Conservation (phyloP, 1,140 invertebrate species). For the Ceratina australensis region DNA sequence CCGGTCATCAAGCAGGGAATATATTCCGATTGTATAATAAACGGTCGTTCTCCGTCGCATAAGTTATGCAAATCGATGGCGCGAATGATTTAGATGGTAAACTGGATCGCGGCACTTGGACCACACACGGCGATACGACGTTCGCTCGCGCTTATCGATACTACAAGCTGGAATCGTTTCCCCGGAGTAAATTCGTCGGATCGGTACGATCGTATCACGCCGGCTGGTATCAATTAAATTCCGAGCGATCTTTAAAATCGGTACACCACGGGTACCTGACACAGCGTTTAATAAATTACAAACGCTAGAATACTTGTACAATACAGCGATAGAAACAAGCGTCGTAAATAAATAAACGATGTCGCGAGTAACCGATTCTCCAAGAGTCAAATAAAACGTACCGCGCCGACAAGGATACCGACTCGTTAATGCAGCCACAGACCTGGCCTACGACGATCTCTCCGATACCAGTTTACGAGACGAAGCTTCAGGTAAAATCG, state of each 20-base stretch:
- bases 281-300: slow-evolving; percentile 28
- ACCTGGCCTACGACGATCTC: slow-evolving; percentile 11
- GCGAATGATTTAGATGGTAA: slow-evolving; percentile 59
- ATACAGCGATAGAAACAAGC: slow-evolving; percentile 24
- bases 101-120: slow-evolving; percentile 48
- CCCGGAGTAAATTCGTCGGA: slow-evolving; percentile 35
- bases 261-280: background rate
- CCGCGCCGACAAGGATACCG: slow-evolving; percentile 32
- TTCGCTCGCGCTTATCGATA: slow-evolving; percentile 33
- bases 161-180: slow-evolving; percentile 51
- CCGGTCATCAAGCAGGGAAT: slow-evolving; percentile 23
- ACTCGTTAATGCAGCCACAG: slow-evolving; percentile 37
- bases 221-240: slow-evolving; percentile 36
- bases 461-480: slow-evolving; percentile 27
- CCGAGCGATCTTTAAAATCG: slow-evolving; percentile 14
- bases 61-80: slow-evolving; percentile 58
- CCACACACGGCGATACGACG: slow-evolving; percentile 38
- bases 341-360: slow-evolving; percentile 53
- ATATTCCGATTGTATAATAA: slow-evolving; percentile 50
- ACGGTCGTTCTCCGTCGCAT: slow-evolving; percentile 27
- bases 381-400: slow-evolving; percentile 54
- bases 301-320: slow-evolving; percentile 6
- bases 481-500: slow-evolving; percentile 40
- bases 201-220: slow-evolving; percentile 38
- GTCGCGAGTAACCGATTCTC: slow-evolving; percentile 27